Base-by-base conservation (phyloP, 1,140 invertebrate genomes). In the Tetranychus urticae region DNA sequence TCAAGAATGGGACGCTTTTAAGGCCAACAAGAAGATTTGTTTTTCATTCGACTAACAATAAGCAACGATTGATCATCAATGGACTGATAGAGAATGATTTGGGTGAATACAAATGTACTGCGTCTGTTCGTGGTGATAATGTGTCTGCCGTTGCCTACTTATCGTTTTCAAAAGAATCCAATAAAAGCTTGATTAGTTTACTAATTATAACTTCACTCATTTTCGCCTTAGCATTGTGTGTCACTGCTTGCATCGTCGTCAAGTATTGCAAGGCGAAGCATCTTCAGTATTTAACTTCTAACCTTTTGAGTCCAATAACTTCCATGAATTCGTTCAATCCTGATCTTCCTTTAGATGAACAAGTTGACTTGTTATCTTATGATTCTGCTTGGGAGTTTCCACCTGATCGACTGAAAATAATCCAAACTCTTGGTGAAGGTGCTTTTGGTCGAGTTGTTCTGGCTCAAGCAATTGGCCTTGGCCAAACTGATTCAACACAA, bases 391-490 rank as follows among this genome's bases (percentile, higher is more conserved):
- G 83, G 77, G 67, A 68, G 58, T 68, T 68, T 61, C 67, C 67
- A 1, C 62, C 60, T 58, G 65, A 68, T 47, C 42, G 63, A 47
- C 55, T 68, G 5, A 62, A 62, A 59, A 42, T 65, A 23, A 61
- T 65, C 2, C 50, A 31, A 45, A 65, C 62, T 13, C 73, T 96
- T 34, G 90, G 90, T 23, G 82, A 85, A 46, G 90, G 90, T 54
- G 89, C 88, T 4, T 96, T 92, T 73, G 90, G 89, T 31, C 81
- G 89, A 8, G 90, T 96, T 0, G 80, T 89, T 69, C 91, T 90
- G 76, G 90, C 85, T 1, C 42, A 78, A 77, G 73, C 73, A 8
- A 69, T 70, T 58, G 85, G 66, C 23, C 31, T 66, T 13, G 46
- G 57, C 14, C 45, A 60, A 31, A 46, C 35, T 13, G 63, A 62